Evolutionary conservation across 1,140 invertebrate species (phyloP).

Genomic region (Agrilus planipennis): DNA sequence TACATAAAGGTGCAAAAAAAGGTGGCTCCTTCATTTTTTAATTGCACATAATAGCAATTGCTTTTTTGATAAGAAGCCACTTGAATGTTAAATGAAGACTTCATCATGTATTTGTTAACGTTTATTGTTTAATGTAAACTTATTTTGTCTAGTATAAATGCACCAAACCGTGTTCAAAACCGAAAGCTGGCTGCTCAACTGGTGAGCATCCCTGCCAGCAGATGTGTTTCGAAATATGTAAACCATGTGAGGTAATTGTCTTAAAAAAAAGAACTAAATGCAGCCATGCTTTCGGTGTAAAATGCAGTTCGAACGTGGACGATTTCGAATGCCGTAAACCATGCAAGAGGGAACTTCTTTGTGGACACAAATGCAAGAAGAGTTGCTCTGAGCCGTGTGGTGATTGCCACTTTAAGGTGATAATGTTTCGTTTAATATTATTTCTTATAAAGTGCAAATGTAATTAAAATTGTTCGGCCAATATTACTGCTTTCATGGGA

Average conservation of each 20-base stretch:
- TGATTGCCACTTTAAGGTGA: conserved; percentile 35
- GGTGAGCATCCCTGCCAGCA: conserved; percentile 37
- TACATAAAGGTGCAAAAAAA: neutral
- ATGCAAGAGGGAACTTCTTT: conserved; percentile 35
- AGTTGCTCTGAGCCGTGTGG: conserved; percentile 36
- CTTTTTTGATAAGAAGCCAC: no score
- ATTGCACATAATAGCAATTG: conserved; percentile 4
- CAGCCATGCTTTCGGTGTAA: conserved; percentile 31
- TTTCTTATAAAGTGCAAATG: no score
- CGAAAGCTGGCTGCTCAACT: conserved; percentile 32
- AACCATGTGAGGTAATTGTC: conserved; percentile 36
- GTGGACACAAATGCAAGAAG: conserved; percentile 39
- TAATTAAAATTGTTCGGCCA: no score
- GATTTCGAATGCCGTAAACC: conserved; percentile 31
- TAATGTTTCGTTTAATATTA: conserved; percentile 5
- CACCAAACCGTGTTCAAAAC: conserved; percentile 34
- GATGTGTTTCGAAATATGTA: conserved; percentile 39
- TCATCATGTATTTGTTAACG: no score
- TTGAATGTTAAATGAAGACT: no score
- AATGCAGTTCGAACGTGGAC: conserved; percentile 33
- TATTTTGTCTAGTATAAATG: conserved; percentile 38
- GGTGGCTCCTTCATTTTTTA: conserved; percentile 6
- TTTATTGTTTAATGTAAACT: no score
- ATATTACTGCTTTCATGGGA: no score
- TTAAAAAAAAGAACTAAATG: conserved; percentile 34